Evolutionary conservation across 2,113 vertebrate species (phyloP), one percentile per base, ranked within the genome.

Genomic region (Sardina pilchardus): DNA sequence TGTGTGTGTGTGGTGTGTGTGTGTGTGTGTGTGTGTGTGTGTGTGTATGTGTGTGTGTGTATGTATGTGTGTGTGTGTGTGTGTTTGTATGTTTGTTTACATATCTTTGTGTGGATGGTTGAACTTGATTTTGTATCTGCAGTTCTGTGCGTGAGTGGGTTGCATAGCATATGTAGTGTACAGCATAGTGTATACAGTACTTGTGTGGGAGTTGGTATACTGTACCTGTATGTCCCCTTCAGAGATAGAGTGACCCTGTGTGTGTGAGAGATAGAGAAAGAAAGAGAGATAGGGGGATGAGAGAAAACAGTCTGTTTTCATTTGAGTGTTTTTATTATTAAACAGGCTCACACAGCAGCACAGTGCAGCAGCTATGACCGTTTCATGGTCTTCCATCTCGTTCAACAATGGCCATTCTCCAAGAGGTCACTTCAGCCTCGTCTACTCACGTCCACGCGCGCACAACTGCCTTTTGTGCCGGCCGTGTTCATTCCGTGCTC

Each of bases 1-100:
- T 48, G 47, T 48, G 47, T 16, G 47, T 16, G 14, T 48, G 47
- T 48, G 47, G 47, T 56, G 50, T 53, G 50, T 53, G 50, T 53
- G 50, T 53, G 50, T 56, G 82, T 63, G 16, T 88, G 75, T 85
- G 45, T 85, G 16, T 67, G 43, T 88, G 84, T 24, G 47, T 48
- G 14, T 48, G 47, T 48, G 47, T 48, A 7, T 16, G 47, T 16
- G 14, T 48, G 47, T 48, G 47, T 48, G 47, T 48, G 47, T 48
- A 7, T 48, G 47, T 48, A 7, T 48, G 47, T 48, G 47, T 14
- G 47, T 14, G 24, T n/a, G 17, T 59, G 56, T 59, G 56, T 59
- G 56, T 59, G 56, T 59, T 5, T 59, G 56, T 59, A 2, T 59
- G 56, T 59, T 17, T 67, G 63, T 67, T 6, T 67, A 14, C n/a